These are phyloP conservation scores for Cossypha polioptera DNA, from an alignment of 2,797 vertebrate species.

Conservation along the genomic window DNA sequence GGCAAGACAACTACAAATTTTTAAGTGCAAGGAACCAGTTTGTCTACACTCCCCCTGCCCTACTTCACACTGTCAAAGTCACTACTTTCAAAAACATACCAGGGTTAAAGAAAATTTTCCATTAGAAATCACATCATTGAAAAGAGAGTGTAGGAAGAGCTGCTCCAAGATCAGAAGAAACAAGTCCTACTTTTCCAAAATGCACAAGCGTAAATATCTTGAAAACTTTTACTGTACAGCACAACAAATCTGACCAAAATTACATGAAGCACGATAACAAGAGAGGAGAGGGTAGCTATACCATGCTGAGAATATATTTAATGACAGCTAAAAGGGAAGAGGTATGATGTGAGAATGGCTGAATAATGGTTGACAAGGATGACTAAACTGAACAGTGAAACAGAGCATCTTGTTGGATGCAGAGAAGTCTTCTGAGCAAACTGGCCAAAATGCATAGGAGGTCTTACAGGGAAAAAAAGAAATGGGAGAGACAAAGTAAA, in stretches of 20 bases:
- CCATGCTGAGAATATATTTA: slow-evolving; percentile 28
- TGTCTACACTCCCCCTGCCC: not conserved
- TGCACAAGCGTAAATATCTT: not conserved
- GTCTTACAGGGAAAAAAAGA: slow-evolving; percentile 2
- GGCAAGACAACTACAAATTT: not conserved
- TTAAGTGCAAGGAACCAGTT: not conserved
- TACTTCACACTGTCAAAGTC: not conserved
- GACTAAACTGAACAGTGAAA: slow-evolving; percentile 9
- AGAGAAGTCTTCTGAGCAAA: slow-evolving; percentile 40
- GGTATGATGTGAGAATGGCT: slow-evolving; percentile 1
- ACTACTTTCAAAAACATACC: not conserved
- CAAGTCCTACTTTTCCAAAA: not conserved
- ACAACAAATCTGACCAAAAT: slow-evolving; percentile 5
- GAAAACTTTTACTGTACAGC: not conserved
- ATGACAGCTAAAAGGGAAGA: slow-evolving; percentile 32
- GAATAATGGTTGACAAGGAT: slow-evolving; percentile 20
- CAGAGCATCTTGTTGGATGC: not conserved
- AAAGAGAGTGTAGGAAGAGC: not conserved
- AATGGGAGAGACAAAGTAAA: slow-evolving; percentile 47
- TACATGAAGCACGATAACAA: not conserved
- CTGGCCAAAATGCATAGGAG: not conserved
- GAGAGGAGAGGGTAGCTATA: not conserved
- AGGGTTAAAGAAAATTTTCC: not conserved
- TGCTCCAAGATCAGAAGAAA: not conserved
- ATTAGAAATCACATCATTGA: not conserved